Percentiles rank a stretch among this genome's conserved stretches.
These are phyloP conservation scores for Cheirogaleus major DNA, from an alignment of 2,797 vertebrate genomes.

Conservation along the genomic window DNA sequence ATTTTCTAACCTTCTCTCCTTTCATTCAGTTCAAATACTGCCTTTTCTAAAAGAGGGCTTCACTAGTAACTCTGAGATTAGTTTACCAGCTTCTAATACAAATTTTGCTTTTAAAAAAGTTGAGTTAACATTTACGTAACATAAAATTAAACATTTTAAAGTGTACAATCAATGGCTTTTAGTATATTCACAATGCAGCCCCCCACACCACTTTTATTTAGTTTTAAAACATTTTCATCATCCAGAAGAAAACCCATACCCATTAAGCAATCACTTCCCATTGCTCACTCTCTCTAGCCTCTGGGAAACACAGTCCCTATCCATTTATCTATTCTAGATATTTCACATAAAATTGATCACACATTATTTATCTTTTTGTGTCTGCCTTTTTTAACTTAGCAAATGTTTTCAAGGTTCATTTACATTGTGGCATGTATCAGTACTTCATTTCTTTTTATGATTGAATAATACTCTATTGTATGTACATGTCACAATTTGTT, in stretches of 20 bases:
- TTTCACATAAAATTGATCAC: not conserved
- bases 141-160: not conserved
- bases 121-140: not conserved
- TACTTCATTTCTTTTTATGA: not conserved
- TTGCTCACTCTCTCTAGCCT: not conserved
- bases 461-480: not conserved
- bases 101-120: not conserved
- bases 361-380: not conserved
- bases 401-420: not conserved
- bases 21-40: not conserved
- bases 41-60: not conserved
- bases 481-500: not conserved
- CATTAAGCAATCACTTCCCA: not conserved
- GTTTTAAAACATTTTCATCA: not conserved
- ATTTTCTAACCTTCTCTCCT: not conserved
- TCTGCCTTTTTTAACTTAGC: not conserved
- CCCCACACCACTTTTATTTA: rapidly evolving
- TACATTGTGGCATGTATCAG: not conserved
- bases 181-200: rapidly evolving
- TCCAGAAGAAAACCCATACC: not conserved
- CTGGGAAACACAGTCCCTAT: not conserved
- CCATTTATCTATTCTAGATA: not conserved
- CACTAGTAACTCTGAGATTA: not conserved
- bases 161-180: not conserved
- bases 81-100: not conserved